A percentile compares a stretch with the other conserved stretches of the same genome.
Conservation (phyloP, 2,888 invertebrate genomes). For the Odontothrips loti region DNA sequence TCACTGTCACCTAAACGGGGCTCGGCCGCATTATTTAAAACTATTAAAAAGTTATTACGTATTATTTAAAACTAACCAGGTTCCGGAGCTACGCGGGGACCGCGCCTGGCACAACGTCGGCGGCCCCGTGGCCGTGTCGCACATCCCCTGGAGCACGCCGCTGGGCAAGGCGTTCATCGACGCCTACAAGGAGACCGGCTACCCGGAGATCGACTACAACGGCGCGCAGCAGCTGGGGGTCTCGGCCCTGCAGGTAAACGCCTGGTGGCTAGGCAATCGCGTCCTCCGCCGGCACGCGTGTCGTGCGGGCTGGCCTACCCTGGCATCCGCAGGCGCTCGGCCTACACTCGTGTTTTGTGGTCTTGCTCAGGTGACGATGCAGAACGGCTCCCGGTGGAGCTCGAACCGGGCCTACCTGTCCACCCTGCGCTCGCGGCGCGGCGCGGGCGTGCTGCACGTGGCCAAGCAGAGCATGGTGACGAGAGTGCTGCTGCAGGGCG, state of each 20-base stretch:
- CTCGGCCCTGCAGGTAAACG: conserved; percentile 64
- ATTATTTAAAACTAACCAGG: too few relatives aligned
- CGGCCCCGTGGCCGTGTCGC: conserved; percentile 55
- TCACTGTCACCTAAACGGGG: too few relatives aligned
- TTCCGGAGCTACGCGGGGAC: conserved; percentile 63
- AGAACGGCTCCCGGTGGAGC: conserved; percentile 75
- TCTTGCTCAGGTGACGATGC: conserved; percentile 58
- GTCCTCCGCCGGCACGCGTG: neutral
- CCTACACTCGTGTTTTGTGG: neutral
- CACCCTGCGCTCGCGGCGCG: conserved; percentile 68
- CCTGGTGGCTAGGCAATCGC: neutral
- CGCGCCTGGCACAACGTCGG: conserved; percentile 52
- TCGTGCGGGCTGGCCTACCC: neutral
- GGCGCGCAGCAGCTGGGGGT: conserved; percentile 74
- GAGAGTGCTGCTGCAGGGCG: conserved; percentile 68
- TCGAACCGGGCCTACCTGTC: conserved; percentile 83
- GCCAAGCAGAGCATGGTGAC: conserved; percentile 77
- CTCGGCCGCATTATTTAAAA: conserved; percentile 62
- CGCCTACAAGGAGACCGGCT: conserved; percentile 76
- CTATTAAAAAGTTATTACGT: too few relatives aligned
- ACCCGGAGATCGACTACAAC: conserved; percentile 77
- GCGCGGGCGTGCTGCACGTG: conserved; percentile 66
- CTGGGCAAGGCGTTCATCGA: conserved; percentile 77
- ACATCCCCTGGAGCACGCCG: conserved; percentile 73
- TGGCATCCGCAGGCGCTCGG: neutral